phyloP scores from a whole-genome alignment of 2,113 vertebrate species.

The Mastomys natalensis region DNA sequence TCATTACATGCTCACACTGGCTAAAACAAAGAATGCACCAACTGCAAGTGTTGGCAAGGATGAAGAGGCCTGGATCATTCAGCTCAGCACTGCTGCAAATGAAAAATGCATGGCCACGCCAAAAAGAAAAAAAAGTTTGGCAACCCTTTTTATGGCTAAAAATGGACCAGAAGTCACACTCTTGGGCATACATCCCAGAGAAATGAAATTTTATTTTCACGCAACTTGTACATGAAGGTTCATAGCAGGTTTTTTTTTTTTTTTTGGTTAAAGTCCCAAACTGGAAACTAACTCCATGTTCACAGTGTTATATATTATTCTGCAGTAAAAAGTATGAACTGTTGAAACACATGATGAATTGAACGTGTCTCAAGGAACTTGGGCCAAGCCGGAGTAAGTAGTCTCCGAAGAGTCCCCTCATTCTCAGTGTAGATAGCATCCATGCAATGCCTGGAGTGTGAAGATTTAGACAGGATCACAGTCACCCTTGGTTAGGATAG shows the following conservation, averaged over 20 bases:
- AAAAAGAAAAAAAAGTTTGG: neutral
- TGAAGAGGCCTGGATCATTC: neutral
- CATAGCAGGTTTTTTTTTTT: conserved; percentile 13
- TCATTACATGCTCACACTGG: neutral
- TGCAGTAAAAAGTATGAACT: neutral
- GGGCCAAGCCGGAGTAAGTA: neutral
- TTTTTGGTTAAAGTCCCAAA: neutral
- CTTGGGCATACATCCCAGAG: neutral
- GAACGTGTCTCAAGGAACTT: neutral
- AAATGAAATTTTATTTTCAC: conserved; percentile 18
- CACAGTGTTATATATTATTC: neutral
- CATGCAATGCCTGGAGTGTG: neutral
- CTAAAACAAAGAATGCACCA: neutral
- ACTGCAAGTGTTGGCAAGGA: neutral
- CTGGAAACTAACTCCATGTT: neutral
- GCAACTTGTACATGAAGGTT: neutral
- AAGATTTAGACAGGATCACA: neutral
- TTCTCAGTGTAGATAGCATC: neutral
- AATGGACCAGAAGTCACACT: neutral
- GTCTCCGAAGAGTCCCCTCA: neutral
- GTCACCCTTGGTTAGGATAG: neutral
- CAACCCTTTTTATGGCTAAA: neutral
- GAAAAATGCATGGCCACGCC: neutral
- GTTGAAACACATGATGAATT: neutral
- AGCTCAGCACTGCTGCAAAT: neutral